Percentiles rank a stretch among this genome's conserved stretches.
Evolutionary conservation across 1,140 invertebrate species (phyloP).

Genomic region (Nasonia longicornis): DNA sequence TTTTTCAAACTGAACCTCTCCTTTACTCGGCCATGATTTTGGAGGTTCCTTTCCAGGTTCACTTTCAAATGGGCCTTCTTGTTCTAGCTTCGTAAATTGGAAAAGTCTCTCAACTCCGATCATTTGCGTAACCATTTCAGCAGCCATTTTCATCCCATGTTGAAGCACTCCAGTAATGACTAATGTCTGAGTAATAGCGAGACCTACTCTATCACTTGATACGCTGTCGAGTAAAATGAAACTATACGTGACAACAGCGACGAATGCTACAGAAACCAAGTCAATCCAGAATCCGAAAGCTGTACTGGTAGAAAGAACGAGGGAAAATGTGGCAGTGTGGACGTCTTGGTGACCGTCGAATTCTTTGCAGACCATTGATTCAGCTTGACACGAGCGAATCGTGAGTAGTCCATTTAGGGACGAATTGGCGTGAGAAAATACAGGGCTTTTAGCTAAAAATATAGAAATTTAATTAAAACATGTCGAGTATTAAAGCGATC

Average conservation of each 20-base stretch:
- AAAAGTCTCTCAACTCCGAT: conserved; percentile 84
- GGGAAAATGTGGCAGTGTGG: conserved; percentile 74
- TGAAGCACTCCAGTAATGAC: conserved; percentile 83
- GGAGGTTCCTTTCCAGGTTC: background rate
- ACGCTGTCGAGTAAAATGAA: conserved; percentile 73
- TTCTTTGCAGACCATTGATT: conserved; percentile 78
- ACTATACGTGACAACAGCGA: conserved; percentile 79
- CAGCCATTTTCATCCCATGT: conserved; percentile 84
- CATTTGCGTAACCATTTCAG: conserved; percentile 81
- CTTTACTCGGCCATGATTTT: conserved; percentile 61
- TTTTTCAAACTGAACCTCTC: conserved; percentile 76
- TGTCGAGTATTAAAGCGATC: background rate
- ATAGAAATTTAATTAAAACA: conserved; percentile 13
- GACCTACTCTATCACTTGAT: conserved; percentile 74
- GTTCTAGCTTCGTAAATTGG: conserved; percentile 79
- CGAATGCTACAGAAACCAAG: conserved; percentile 77
- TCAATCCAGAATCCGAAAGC: conserved; percentile 88
- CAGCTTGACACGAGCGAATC: conserved; percentile 78
- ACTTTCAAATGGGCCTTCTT: conserved; percentile 64
- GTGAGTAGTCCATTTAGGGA: conserved; percentile 84
- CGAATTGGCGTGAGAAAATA: conserved; percentile 84
- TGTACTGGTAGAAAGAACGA: conserved; percentile 79
- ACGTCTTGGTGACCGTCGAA: conserved; percentile 79
- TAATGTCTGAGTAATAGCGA: conserved; percentile 84
- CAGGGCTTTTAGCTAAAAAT: conserved; percentile 76